Evolutionary conservation across 1,140 invertebrate genomes (phyloP).

Genomic region (Ephestia elutella): DNA sequence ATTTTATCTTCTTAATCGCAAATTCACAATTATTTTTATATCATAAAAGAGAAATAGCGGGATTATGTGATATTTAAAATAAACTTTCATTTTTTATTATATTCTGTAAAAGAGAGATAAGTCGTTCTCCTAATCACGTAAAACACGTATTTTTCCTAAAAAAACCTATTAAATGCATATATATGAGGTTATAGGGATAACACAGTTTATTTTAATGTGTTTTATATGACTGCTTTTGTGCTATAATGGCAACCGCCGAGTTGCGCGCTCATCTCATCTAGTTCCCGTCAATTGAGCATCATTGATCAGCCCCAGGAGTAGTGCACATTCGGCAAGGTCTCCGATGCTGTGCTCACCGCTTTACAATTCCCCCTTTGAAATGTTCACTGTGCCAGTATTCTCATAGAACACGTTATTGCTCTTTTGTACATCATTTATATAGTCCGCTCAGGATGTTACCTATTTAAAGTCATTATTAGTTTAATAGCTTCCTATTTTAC

Average conservation of each 20-base stretch:
- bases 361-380: conserved; percentile 11
- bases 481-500: neutral
- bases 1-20: too few relatives aligned
- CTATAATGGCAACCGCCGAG: conserved; percentile 25
- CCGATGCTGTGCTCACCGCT: conserved; percentile 31
- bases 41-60: too few relatives aligned
- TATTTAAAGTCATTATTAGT: neutral
- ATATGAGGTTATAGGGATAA: neutral
- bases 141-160: too few relatives aligned
- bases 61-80: too few relatives aligned
- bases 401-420: neutral
- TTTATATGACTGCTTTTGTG: neutral
- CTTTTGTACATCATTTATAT: neutral
- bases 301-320: conserved; percentile 56
- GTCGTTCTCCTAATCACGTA: too few relatives aligned
- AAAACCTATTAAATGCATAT: too few relatives aligned
- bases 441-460: neutral
- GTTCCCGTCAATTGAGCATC: conserved; percentile 65
- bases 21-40: too few relatives aligned
- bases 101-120: too few relatives aligned
- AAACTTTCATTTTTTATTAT: too few relatives aligned
- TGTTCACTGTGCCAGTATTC: neutral
- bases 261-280: conserved; percentile 61
- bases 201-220: neutral
- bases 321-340: conserved; percentile 52